Evolutionary conservation across 2,113 vertebrate genomes (phyloP).

Genomic region (Pavo muticus): DNA sequence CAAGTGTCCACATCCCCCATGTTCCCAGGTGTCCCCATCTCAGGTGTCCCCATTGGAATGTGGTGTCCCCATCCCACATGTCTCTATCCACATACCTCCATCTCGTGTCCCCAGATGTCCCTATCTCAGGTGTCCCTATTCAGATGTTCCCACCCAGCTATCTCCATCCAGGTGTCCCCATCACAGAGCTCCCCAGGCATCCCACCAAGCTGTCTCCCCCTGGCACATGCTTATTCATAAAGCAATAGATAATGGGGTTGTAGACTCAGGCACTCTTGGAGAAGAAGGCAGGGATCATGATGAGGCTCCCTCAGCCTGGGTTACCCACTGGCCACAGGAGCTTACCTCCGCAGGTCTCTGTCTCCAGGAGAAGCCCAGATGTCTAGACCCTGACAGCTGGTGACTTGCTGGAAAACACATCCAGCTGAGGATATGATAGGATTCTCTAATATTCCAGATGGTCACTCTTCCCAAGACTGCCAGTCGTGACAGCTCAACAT

Average conservation of each 20-base stretch:
- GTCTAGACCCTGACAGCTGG: not conserved
- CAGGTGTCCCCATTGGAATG: no score
- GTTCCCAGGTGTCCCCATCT: no score
- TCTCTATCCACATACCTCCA: no score
- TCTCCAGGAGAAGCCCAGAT: not conserved
- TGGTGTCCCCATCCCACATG: no score
- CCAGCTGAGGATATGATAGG: not conserved
- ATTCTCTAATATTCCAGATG: not conserved
- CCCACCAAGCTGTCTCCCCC: no score
- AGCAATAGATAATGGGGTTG: constrained; percentile 88
- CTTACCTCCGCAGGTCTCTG: not conserved
- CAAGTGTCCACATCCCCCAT: no score
- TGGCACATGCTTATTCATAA: constrained; percentile 89
- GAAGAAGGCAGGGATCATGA: constrained; percentile 86
- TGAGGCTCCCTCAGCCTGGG: no score
- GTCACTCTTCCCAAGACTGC: not conserved
- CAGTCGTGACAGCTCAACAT: not conserved
- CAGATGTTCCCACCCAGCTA: no score
- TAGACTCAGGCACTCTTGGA: constrained; percentile 87
- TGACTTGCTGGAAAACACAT: not conserved
- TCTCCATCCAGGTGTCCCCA: no score
- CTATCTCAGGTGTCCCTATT: no score
- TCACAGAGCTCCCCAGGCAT: no score
- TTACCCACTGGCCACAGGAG: not conserved
- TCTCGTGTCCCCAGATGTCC: no score